Evolutionary conservation across 2,797 vertebrate genomes (phyloP).

Genomic region (Peromyscus nudipes): DNA sequence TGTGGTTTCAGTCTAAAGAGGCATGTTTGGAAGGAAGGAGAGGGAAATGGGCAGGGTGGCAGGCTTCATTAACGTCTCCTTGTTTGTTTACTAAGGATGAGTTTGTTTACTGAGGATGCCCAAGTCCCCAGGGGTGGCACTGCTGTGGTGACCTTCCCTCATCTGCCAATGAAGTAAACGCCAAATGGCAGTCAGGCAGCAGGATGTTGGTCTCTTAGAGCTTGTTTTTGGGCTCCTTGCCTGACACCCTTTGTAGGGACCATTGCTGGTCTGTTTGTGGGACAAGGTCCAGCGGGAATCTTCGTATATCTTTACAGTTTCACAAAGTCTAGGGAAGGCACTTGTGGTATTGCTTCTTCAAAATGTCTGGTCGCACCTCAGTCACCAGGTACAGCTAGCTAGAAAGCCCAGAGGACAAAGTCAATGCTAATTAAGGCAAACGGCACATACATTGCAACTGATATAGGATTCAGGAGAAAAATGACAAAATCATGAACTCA

Average conservation of each 20-base stretch:
- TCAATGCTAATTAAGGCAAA: slow-evolving; percentile 55
- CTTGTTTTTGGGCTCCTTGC: not conserved
- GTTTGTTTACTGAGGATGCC: slow-evolving; percentile 12
- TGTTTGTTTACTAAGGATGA: not conserved
- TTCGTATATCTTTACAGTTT: slow-evolving; percentile 66
- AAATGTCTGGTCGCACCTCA: slow-evolving; percentile 70
- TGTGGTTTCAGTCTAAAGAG: not conserved
- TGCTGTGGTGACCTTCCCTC: not conserved
- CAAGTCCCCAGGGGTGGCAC: not conserved
- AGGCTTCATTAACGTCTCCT: not conserved
- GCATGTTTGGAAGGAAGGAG: not conserved
- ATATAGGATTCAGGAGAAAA: slow-evolving; percentile 48
- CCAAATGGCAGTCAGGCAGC: not conserved
- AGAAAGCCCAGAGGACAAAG: slow-evolving; percentile 72
- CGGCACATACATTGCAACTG: not conserved
- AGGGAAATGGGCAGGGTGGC: too few species aligned
- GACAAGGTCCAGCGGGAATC: not conserved
- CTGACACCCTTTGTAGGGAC: not conserved
- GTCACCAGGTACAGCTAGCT: slow-evolving; percentile 59
- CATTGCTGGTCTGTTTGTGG: not conserved
- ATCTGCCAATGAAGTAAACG: not conserved
- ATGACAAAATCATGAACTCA: slow-evolving; percentile 65
- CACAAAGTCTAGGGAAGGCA: slow-evolving; percentile 68
- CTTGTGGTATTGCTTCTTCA: slow-evolving; percentile 59
- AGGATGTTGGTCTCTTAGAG: not conserved